Conservation (phyloP, 2,888 invertebrate genomes). For the Orthosia gracilis region DNA sequence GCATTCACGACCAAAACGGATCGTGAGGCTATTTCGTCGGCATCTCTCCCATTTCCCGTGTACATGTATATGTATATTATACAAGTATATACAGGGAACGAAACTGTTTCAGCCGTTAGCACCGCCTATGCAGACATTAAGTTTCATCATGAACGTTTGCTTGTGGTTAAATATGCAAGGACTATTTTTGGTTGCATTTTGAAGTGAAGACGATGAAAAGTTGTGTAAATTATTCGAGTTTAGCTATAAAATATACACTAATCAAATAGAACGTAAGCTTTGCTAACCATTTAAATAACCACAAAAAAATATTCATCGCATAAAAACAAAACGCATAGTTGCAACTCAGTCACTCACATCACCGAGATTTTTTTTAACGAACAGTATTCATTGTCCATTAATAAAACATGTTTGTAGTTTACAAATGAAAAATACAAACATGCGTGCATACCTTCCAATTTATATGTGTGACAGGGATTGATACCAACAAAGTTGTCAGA, state of each 20-base stretch:
- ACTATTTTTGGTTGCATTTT: constrained; percentile 29
- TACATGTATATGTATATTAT: constrained; percentile 65
- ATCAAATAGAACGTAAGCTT: background rate
- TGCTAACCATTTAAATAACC: too few relatives aligned
- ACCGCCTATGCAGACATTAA: constrained; percentile 55
- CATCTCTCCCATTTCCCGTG: constrained; percentile 84
- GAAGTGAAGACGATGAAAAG: background rate
- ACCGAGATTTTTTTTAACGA: constrained; percentile 31
- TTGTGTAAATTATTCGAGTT: background rate
- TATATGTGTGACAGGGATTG: constrained; percentile 40
- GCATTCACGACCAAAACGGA: constrained; percentile 87
- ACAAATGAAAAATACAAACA: constrained; percentile 40
- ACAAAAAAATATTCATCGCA: background rate
- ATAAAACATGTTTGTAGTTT: constrained; percentile 46
- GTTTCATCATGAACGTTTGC: constrained; percentile 47
- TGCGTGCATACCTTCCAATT: constrained; percentile 29
- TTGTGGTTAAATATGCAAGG: constrained; percentile 26
- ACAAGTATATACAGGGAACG: constrained; percentile 41
- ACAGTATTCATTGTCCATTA: constrained; percentile 37
- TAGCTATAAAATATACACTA: background rate
- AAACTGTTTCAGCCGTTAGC: constrained; percentile 68
- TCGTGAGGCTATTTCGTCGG: constrained; percentile 86
- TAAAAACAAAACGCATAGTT: constrained; percentile 17
- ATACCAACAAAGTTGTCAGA: constrained; percentile 56
- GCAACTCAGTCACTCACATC: constrained; percentile 14